Conservation (phyloP, 2,888 invertebrate genomes). For the Euplexia lucipara region DNA sequence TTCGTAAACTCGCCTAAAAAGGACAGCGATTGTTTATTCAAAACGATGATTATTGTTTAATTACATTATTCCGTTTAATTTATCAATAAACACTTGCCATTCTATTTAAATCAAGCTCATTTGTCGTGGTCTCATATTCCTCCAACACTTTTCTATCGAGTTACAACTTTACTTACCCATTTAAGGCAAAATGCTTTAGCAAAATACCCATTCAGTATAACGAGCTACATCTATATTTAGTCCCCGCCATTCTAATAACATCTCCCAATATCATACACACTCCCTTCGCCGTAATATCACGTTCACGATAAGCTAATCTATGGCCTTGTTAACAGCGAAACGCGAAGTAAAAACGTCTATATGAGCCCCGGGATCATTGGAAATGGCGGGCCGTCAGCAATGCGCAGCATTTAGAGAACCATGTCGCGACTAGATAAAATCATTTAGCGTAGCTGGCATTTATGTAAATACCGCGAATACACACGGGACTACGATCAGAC, state of each 20-base stretch:
- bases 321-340: slow-evolving; percentile 52
- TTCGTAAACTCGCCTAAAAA: slow-evolving; percentile 3
- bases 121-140: background rate
- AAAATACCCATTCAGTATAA: slow-evolving; percentile 32
- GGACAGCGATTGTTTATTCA: slow-evolving; percentile 17
- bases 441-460: slow-evolving; percentile 62
- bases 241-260: slow-evolving; percentile 37
- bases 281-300: slow-evolving; percentile 44
- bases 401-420: slow-evolving; percentile 58
- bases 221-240: slow-evolving; percentile 43
- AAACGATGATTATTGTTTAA: slow-evolving; percentile 12
- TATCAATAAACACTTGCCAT: background rate
- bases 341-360: slow-evolving; percentile 53
- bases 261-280: slow-evolving; percentile 41
- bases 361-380: slow-evolving; percentile 44
- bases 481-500: slow-evolving; percentile 48
- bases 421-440: slow-evolving; percentile 62
- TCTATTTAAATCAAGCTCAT: slow-evolving; percentile 4
- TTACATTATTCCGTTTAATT: slow-evolving; percentile 12
- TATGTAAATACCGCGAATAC: slow-evolving; percentile 60
- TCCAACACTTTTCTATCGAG: background rate
- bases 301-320: slow-evolving; percentile 58
- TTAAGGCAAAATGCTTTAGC: slow-evolving; percentile 2
- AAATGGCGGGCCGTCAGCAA: slow-evolving; percentile 54
- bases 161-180: background rate